Percentiles rank a stretch among this genome's conserved stretches.
These are phyloP conservation scores for Amphipyra tragopoginis DNA, from an alignment of 2,888 invertebrate species.

Conservation along the genomic window DNA sequence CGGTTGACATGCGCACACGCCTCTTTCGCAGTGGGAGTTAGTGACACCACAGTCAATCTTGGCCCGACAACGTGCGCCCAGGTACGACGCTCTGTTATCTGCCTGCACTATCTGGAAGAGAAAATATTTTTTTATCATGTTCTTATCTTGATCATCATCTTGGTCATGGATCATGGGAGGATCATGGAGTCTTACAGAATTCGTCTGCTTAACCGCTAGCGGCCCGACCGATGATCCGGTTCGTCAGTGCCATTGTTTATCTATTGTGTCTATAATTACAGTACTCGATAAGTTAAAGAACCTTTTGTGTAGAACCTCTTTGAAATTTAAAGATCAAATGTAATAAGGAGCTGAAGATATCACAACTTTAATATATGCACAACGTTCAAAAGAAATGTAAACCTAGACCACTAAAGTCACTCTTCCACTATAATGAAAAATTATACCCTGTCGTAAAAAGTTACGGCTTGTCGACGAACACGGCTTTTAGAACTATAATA, in stretches of 20 bases:
- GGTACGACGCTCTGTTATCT: constrained; percentile 69
- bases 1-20: constrained; percentile 94
- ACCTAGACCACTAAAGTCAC: constrained; percentile 11
- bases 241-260: too few relatives aligned
- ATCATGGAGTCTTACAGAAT: too few relatives aligned
- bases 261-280: too few relatives aligned
- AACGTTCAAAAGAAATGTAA: constrained; percentile 2
- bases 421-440: constrained; percentile 33
- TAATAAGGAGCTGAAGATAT: not conserved
- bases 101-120: constrained; percentile 73
- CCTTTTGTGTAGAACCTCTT: too few relatives aligned
- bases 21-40: constrained; percentile 92
- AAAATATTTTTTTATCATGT: constrained; percentile 22
- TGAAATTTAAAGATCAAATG: too few relatives aligned
- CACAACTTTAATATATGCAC: not conserved
- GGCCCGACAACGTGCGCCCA: constrained; percentile 91
- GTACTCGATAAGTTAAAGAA: too few relatives aligned
- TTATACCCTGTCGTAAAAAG: constrained; percentile 35
- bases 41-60: constrained; percentile 92
- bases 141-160: too few relatives aligned
- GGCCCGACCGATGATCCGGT: too few relatives aligned
- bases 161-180: too few relatives aligned
- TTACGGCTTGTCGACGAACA: constrained; percentile 36
- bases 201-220: too few relatives aligned
- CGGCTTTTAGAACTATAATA: constrained; percentile 45